Evolutionary conservation across 2,888 invertebrate species (phyloP).

Genomic region (Drosophila bunnanda): DNA sequence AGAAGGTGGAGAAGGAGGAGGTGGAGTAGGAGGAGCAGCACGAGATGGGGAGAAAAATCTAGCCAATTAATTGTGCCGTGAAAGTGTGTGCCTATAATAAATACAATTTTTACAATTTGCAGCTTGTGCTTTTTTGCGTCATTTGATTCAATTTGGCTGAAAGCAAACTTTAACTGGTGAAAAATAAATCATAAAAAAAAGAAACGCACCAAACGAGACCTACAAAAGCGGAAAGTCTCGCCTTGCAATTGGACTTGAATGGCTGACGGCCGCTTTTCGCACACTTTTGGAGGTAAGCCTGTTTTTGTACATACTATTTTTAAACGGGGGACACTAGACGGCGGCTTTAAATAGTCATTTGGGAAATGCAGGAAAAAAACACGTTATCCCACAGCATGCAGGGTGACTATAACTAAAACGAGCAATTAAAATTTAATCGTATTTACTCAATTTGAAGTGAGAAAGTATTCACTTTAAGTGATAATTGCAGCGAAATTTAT

Average conservation of each 20-base stretch:
- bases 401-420: neutral
- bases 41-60: slow-evolving; percentile 56
- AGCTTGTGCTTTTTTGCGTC: slow-evolving; percentile 56
- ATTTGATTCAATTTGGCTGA: slow-evolving; percentile 61
- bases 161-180: slow-evolving; percentile 49
- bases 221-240: slow-evolving; percentile 42
- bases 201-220: slow-evolving; percentile 5
- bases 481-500: neutral
- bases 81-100: slow-evolving; percentile 62
- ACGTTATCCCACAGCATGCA: neutral
- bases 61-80: slow-evolving; percentile 69
- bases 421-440: neutral
- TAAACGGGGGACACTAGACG: slow-evolving; percentile 16
- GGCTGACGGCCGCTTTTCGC: slow-evolving; percentile 30
- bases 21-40: slow-evolving; percentile 3
- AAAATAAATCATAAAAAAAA: slow-evolving; percentile 14
- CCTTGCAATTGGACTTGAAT: slow-evolving; percentile 48
- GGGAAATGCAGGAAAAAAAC: slow-evolving; percentile 8
- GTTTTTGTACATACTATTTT: slow-evolving; percentile 29
- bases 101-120: slow-evolving; percentile 60
- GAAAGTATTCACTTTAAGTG: too few relatives aligned
- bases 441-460: neutral
- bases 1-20: neutral
- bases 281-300: slow-evolving; percentile 42
- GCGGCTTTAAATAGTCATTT: slow-evolving; percentile 7